Base-by-base conservation (phyloP, 2,797 vertebrate genomes). In the Dipus sagitta region DNA sequence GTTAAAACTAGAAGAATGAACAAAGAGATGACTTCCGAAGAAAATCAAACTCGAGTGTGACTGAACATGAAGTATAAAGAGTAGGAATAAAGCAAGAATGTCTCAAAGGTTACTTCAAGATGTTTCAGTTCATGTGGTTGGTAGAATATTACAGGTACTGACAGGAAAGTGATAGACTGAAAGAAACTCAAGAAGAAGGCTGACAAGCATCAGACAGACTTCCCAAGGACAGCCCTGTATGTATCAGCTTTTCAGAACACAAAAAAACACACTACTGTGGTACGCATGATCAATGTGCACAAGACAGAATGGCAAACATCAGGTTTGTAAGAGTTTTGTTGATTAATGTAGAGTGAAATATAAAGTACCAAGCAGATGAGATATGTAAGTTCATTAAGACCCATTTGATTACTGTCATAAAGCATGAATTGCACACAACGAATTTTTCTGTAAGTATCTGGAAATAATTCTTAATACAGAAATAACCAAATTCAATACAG, bases 1-100 rank as follows among this genome's bases (percentile, higher is more conserved):
- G 75, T 1, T 88, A 32, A 88, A 88, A 91, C 21, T 38, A 92
- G 26, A 6, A 91, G 47, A 75, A 52, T 52, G 38, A 70, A 81
- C 30, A 91, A 92, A 94, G 34, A 86, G n/a, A 87, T 13, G n/a
- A 42, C 10, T 28, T 79, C 65, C 74, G 18, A 68, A 86, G 76
- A 84, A 95, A 97, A 92, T 80, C 58, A 89, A 77, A 84, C 38
- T 74, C 72, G n/a, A 92, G 7, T 83, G 60, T 80, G 76, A 74
- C 7, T 70, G 30, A 90, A 89, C 10, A 79, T 74, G 28, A 93
- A 91, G 12, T 68, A 64, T 70, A 93, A 95, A 88, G 68, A 13
- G 58, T 11, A 6, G 84, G 77, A 87, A 87, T 72, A 92, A 90
- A 74, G 80, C 18, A 68, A 23, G 32, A 86, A n/a, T 2, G 54